Conservation (phyloP, 2,113 vertebrate genomes). For the Grammomys surdaster region DNA sequence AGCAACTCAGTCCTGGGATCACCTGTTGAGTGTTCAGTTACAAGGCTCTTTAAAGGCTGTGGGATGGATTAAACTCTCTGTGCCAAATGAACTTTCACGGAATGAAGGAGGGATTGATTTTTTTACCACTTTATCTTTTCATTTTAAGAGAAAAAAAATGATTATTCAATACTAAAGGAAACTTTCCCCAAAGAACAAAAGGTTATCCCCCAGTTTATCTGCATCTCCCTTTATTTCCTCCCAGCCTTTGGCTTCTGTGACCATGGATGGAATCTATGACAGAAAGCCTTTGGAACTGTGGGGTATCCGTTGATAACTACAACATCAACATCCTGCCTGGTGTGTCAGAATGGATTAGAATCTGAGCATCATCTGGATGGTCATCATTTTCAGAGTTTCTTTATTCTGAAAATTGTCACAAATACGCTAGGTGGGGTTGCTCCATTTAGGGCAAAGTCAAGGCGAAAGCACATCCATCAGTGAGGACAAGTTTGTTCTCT, state of each 20-base stretch:
- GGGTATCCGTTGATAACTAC: not conserved
- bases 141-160: not conserved
- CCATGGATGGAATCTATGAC: not conserved
- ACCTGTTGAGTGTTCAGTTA: not conserved
- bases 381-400: not conserved
- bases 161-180: conserved; percentile 4
- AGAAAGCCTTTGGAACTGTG: not conserved
- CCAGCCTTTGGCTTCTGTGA: not conserved
- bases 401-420: not conserved
- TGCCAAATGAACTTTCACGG: not conserved
- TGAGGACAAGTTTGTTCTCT: not conserved
- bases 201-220: not conserved
- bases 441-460: not conserved
- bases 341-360: not conserved
- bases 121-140: not conserved
- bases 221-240: not conserved
- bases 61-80: not conserved
- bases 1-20: not conserved
- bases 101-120: not conserved
- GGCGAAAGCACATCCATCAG: not conserved
- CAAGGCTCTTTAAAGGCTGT: not conserved
- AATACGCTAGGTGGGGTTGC: not conserved
- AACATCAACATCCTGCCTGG: not conserved
- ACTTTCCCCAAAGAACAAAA: conserved; percentile 28
- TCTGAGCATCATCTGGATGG: not conserved